Base-by-base conservation (phyloP, 2,797 vertebrate genomes). In the Melanotaenia maccullochi region DNA sequence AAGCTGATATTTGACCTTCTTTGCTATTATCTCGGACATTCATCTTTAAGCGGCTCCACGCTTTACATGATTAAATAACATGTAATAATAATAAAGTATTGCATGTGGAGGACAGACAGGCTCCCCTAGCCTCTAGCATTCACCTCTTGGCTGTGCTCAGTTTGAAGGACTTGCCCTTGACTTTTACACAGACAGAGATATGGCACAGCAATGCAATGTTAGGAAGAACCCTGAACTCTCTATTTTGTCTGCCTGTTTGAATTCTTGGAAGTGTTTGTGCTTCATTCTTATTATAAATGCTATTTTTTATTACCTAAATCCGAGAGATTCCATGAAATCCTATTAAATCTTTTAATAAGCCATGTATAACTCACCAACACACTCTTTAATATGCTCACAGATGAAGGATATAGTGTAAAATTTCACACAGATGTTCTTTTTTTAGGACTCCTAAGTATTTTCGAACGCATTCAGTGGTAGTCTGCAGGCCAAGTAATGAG, bases 81-180 rank as follows among this genome's bases (percentile, higher is more conserved):
- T 7, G 7, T 42, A 42, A 42, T 42, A 16, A 42, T 18, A 4
- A 42, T 42, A 5, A 5, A 16, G 3, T 18, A 5, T 16, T n/a
- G 44, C 20, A 36, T 24, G 13, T 5, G 7, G 35, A 58, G 32
- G 24, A 42, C 25, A 36, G 58, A 9, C 61, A 51, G 59, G 72
- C 13, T 16, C 2, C 44, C 32, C 12, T 38, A 57, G 59, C 7
- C 79, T 25, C 44, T 22, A 32, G 32, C 32, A 32, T 32, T 75
- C 56, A 67, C 28, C 62, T 35, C 30, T 36, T 18, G 7, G 59
- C 38, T 33, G 16, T 58, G 49, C 40, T 20, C 65, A 64, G 49
- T 74, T 70, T 65, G 62, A 18, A 52, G 8, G 54, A 68, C 7
- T 32, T 59, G 54, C 49, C 77, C 16, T 68, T 60, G 65, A 66